Conservation (phyloP, 2,113 vertebrate genomes). For the Silurus glanis region DNA sequence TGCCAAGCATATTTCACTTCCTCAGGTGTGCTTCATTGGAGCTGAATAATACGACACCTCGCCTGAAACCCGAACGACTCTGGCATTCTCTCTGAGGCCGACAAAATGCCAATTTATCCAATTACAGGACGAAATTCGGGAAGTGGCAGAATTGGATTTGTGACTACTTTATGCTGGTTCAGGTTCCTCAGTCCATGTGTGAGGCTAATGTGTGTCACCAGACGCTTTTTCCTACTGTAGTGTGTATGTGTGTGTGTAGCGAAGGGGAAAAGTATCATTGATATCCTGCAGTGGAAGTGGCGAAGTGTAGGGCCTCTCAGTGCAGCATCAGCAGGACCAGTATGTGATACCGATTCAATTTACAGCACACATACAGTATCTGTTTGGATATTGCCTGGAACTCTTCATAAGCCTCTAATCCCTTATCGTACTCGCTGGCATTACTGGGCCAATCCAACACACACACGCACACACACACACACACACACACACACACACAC, state of each 20-base stretch:
- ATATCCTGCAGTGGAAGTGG: neutral
- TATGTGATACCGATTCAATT: conserved; percentile 41
- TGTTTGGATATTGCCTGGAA: conserved; percentile 38
- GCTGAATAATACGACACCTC: conserved; percentile 7
- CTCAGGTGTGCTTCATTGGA: neutral
- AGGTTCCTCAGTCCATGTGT: conserved; percentile 12
- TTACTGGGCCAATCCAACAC: conserved; percentile 4
- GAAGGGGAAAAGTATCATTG: neutral
- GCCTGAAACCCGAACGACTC: conserved; percentile 15
- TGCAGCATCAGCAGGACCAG: conserved; percentile 28
- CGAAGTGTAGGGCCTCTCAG: neutral
- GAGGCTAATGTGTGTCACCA: conserved; percentile 11
- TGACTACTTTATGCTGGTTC: conserved; percentile 27
- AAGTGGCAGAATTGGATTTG: conserved; percentile 26
- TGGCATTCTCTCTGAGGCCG: neutral
- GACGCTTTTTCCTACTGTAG: conserved; percentile 2
- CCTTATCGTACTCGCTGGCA: conserved; percentile 16
- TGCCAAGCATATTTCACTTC: neutral
- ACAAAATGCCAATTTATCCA: conserved; percentile 24
- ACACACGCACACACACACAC: conserved; percentile 26
- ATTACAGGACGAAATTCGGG: conserved; percentile 20
- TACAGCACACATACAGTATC: conserved; percentile 19
- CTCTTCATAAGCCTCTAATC: conserved; percentile 17
- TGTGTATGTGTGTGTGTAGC: neutral
- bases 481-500: conserved; percentile 11